These are phyloP conservation scores for Nasonia vitripennis DNA, from an alignment of 1,140 invertebrate species.

Conservation along the genomic window DNA sequence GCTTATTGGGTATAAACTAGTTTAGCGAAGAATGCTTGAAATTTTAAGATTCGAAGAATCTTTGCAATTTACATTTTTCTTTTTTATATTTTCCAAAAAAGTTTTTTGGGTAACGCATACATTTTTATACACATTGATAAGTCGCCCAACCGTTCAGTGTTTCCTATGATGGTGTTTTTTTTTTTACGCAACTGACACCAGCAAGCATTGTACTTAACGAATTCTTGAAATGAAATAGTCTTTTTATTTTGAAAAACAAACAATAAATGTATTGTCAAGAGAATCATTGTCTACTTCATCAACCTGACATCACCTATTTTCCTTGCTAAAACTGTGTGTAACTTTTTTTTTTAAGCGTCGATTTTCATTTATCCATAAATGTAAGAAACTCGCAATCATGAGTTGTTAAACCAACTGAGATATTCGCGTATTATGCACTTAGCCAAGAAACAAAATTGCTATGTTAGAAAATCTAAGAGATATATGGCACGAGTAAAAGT, in stretches of 20 bases:
- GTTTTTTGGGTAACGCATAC: background rate
- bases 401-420: no score
- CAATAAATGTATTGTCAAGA: constrained; percentile 40
- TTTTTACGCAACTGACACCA: background rate
- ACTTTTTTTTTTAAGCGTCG: no score
- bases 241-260: constrained; percentile 47
- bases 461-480: no score
- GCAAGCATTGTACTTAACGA: constrained; percentile 29
- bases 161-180: background rate
- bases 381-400: no score
- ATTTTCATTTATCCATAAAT: no score
- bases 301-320: background rate
- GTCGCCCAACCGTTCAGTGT: background rate
- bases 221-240: constrained; percentile 17
- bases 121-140: background rate
- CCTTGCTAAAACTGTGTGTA: background rate
- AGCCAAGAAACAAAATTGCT: no score
- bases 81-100: background rate
- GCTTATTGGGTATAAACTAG: background rate
- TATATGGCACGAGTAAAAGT: background rate
- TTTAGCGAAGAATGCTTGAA: background rate
- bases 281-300: background rate
- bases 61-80: background rate
- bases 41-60: background rate
- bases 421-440: no score